Evolutionary conservation across 2,797 vertebrate genomes (phyloP), one percentile per base, ranked within the genome.

Genomic region (Yasuhikotakia modesta): DNA sequence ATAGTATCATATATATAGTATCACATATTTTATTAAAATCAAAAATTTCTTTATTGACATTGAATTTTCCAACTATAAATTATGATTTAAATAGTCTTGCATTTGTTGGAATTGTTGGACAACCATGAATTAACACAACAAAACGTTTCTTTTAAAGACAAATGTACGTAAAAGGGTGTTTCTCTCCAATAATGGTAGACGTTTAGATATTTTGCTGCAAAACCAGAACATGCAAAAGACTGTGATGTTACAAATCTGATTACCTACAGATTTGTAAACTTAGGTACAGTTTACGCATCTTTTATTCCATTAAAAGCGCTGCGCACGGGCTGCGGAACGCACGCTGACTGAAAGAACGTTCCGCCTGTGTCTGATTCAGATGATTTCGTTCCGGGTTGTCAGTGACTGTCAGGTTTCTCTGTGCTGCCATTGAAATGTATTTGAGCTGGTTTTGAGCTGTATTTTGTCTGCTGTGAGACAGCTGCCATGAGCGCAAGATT

Each of bases 351-450:
- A 68, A 53, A 50, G 64, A 60, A 53, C 30, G 57, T 79, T 73
- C 65, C 76, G 70, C 69, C 71, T 73, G 57, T 58, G 27, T 63
- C 22, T 78, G 70, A 65, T 81, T 79, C 69, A 76, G 89, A 30
- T 35, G 17, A 70, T 76, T 85, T 64, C 55, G 70, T 93, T 92
- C 93, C 88, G 83, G 88, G 92, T 91, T 93, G 91, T 93, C 74
- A 78, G 75, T 43, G 50, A 45, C 68, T 83, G 70, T 69, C 79
- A 65, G 50, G 79, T 79, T 79, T 76, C 60, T 70, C 65, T 60
- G 53, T n/a, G 46, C 65, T 75, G 55, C 67, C 22, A 76, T 58
- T 74, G 65, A 79, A 79, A 83, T 77, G 24, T n/a, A 71, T 69
- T 78, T 79, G 45, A 64, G 70, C 52, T 81, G 22, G 55, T 80